A percentile compares a stretch with the other conserved stretches of the same genome.
These are phyloP conservation scores for Ceuthmochares aereus DNA, from an alignment of 2,113 vertebrate genomes.

Conservation along the genomic window DNA sequence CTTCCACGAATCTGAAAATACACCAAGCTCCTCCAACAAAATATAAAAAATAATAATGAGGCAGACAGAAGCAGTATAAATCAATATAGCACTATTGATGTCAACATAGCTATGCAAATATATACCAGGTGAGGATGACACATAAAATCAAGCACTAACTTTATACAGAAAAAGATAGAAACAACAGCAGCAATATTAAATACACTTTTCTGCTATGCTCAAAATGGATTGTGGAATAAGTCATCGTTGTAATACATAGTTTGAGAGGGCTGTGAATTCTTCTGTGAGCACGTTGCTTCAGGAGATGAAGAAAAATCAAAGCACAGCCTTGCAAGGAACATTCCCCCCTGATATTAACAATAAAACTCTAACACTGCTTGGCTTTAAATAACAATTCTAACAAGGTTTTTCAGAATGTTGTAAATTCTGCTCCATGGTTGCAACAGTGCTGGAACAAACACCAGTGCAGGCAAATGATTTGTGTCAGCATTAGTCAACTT, in stretches of 20 bases:
- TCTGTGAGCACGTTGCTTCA: slow-evolving; percentile 23
- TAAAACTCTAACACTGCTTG: not conserved
- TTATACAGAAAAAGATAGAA: slow-evolving; percentile 30
- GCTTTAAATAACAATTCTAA: slow-evolving; percentile 44
- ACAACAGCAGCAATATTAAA: slow-evolving; percentile 54
- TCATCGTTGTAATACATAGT: slow-evolving; percentile 43
- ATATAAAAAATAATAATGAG: slow-evolving; percentile 35
- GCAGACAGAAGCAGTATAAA: slow-evolving; percentile 30
- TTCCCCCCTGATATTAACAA: slow-evolving; percentile 29
- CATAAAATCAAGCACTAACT: slow-evolving; percentile 56
- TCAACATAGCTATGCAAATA: slow-evolving; percentile 58
- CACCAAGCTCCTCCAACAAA: not conserved
- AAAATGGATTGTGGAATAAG: slow-evolving; percentile 48
- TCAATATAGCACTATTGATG: slow-evolving; percentile 38
- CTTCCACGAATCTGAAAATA: slow-evolving; percentile 5
- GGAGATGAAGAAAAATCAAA: slow-evolving; percentile 58
- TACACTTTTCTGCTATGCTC: slow-evolving; percentile 36
- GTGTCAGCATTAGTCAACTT: not conserved
- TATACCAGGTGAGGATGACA: slow-evolving; percentile 16
- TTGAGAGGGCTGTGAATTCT: slow-evolving; percentile 55
- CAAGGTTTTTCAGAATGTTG: not conserved
- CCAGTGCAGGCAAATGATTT: not conserved
- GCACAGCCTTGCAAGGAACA: slow-evolving; percentile 23
- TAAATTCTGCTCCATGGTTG: slow-evolving; percentile 4
- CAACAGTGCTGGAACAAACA: not conserved